Evolutionary conservation across 1,140 invertebrate species (phyloP).

Genomic region (Archegozetes longisetosus): DNA sequence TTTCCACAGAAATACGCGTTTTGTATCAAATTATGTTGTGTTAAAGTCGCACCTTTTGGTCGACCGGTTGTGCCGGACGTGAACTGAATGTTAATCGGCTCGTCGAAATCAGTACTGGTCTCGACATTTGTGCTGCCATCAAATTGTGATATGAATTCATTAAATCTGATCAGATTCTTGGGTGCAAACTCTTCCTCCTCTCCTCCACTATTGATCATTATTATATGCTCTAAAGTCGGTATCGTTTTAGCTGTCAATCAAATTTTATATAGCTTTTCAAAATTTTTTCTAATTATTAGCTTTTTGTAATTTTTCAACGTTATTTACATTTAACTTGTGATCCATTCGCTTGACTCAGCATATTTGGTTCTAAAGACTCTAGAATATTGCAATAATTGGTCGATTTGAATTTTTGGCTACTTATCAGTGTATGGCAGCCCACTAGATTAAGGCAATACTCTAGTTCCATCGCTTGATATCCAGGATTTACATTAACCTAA

Average conservation of each 20-base stretch:
- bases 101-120: too few relatives aligned
- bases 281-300: too few relatives aligned
- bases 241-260: too few relatives aligned
- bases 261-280: too few relatives aligned
- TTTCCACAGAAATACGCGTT: slow-evolving; percentile 52
- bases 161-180: slow-evolving; percentile 1
- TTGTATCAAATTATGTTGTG: slow-evolving; percentile 68
- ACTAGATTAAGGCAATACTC: slow-evolving; percentile 21
- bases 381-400: slow-evolving; percentile 6
- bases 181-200: slow-evolving; percentile 20
- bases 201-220: slow-evolving; percentile 20
- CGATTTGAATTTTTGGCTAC: not conserved
- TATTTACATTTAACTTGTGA: too few relatives aligned
- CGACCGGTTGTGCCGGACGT: slow-evolving; percentile 59
- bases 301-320: too few relatives aligned
- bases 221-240: slow-evolving; percentile 11
- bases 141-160: not conserved
- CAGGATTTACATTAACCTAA: slow-evolving; percentile 32
- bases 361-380: not conserved
- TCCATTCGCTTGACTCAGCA: not conserved
- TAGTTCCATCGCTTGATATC: slow-evolving; percentile 28
- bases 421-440: slow-evolving; percentile 3
- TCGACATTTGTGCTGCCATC: too few relatives aligned
- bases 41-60: slow-evolving; percentile 70
- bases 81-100: slow-evolving; percentile 24